Evolutionary conservation across 2,797 vertebrate genomes (phyloP).

Genomic region (Lutjanus campechanus): DNA sequence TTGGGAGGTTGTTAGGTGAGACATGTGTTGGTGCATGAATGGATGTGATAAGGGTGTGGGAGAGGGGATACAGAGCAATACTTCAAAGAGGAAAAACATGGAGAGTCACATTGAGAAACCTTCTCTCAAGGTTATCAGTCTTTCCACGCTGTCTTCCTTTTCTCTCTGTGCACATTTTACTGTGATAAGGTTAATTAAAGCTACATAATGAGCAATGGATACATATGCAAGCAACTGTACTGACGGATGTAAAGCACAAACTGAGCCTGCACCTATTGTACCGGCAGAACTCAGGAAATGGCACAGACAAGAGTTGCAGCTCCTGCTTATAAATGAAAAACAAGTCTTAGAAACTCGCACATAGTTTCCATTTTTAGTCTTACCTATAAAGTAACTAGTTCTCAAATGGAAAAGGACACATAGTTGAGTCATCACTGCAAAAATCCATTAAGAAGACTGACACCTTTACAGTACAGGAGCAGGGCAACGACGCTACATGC

Average conservation of each 20-base stretch:
- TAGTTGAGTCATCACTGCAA: constrained; percentile 39
- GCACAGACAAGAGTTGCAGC: background rate
- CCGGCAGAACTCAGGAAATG: constrained; percentile 13
- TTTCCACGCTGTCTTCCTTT: constrained; percentile 24
- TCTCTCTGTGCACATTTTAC: constrained; percentile 45
- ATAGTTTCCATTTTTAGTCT: constrained; percentile 22
- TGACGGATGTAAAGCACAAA: constrained; percentile 12
- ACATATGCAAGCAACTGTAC: constrained; percentile 26
- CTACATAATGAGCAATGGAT: constrained; percentile 45
- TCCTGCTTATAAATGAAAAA: background rate
- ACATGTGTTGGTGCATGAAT: constrained; percentile 38
- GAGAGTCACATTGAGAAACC: constrained; percentile 37
- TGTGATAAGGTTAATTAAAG: constrained; percentile 73
- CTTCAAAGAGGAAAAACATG: constrained; percentile 56
- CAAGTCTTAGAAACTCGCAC: constrained; percentile 7
- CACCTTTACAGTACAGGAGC: constrained; percentile 24
- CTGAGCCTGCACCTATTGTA: background rate
- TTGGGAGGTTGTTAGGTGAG: background rate
- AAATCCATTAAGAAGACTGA: constrained; percentile 43
- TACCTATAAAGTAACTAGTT: constrained; percentile 30
- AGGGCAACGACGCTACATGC: constrained; percentile 13
- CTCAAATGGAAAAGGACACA: constrained; percentile 30
- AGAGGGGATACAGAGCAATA: constrained; percentile 36
- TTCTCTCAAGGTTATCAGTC: constrained; percentile 71
- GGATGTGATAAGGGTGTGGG: constrained; percentile 49